Percentiles rank a stretch among this genome's conserved stretches.
phyloP scores from a whole-genome alignment of 2,888 invertebrate species.

The Oligia latruncula region DNA sequence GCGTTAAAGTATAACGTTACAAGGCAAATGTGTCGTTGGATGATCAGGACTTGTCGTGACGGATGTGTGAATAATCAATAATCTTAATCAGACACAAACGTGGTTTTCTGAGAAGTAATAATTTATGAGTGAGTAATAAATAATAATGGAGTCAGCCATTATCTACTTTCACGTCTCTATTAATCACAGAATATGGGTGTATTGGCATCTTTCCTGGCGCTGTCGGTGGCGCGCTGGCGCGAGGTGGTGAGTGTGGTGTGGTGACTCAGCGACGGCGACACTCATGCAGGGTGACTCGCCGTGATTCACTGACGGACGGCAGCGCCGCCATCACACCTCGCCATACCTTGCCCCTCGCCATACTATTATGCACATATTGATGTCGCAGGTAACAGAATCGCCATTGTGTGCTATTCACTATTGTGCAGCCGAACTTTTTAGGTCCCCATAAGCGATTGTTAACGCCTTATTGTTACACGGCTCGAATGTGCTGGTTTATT shows the following conservation, averaged over 20 bases:
- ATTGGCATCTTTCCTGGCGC: constrained; percentile 71
- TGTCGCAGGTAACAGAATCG: constrained; percentile 87
- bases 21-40: constrained; percentile 57
- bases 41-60: constrained; percentile 56
- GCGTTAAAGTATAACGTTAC: constrained; percentile 63
- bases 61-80: constrained; percentile 60
- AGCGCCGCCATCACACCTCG: constrained; percentile 31
- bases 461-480: constrained; percentile 83
- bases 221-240: constrained; percentile 35
- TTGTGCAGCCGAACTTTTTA: constrained; percentile 87
- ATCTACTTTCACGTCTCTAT: constrained; percentile 77
- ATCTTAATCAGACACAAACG: constrained; percentile 54
- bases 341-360: constrained; percentile 69
- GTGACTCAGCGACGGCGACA: constrained; percentile 71
- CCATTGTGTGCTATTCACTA: constrained; percentile 88
- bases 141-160: constrained; percentile 72
- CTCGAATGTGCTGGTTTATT: constrained; percentile 79
- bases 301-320: constrained; percentile 79
- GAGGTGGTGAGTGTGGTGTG: constrained; percentile 54
- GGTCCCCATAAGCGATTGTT: constrained; percentile 85
- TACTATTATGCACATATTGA: constrained; percentile 88
- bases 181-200: constrained; percentile 80
- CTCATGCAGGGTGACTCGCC: constrained; percentile 76
- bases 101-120: constrained; percentile 69
- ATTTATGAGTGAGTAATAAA: constrained; percentile 73